These are phyloP conservation scores for Oscheius sp. DNA, from an alignment of 1,140 invertebrate genomes.

Conservation along the genomic window DNA sequence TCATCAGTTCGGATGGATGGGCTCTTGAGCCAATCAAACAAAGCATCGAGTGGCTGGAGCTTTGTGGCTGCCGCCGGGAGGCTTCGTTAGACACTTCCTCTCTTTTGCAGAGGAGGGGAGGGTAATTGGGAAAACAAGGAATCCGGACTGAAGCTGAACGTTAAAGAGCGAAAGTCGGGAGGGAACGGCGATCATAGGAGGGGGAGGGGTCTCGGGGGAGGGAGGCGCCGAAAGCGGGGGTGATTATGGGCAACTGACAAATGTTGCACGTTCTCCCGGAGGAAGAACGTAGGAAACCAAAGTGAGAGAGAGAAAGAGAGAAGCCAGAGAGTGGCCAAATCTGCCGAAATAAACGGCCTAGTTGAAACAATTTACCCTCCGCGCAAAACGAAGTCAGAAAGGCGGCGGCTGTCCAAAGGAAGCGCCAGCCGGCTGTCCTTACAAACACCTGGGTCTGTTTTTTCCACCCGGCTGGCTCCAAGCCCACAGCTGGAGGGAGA, in stretches of 20 bases:
- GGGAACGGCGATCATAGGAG: neutral
- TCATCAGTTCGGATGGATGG: neutral
- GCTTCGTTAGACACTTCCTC: neutral
- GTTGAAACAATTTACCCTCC: too few species aligned
- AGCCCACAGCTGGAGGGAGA: too few species aligned
- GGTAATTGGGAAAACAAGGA: neutral
- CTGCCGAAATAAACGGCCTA: too few species aligned
- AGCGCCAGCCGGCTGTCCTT: neutral
- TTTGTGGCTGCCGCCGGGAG: neutral
- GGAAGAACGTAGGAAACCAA: neutral
- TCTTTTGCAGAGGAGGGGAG: neutral
- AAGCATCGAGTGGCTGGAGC: neutral
- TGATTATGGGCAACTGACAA: slow-evolving; percentile 2
- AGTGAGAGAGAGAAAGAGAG: neutral
- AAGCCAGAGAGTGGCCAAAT: neutral
- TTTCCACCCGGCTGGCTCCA: too few species aligned
- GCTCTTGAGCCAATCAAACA: neutral
- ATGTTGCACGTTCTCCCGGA: neutral
- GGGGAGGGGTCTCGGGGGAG: neutral
- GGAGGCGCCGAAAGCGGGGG: neutral
- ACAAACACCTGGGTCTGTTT: too few species aligned
- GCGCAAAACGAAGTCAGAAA: neutral
- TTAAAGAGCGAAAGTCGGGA: neutral
- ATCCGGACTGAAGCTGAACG: neutral
- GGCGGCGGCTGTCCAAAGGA: neutral